Evolutionary conservation across 2,797 vertebrate genomes (phyloP), one percentile per base, ranked within the genome.

Genomic region (Syncerus caffer): DNA sequence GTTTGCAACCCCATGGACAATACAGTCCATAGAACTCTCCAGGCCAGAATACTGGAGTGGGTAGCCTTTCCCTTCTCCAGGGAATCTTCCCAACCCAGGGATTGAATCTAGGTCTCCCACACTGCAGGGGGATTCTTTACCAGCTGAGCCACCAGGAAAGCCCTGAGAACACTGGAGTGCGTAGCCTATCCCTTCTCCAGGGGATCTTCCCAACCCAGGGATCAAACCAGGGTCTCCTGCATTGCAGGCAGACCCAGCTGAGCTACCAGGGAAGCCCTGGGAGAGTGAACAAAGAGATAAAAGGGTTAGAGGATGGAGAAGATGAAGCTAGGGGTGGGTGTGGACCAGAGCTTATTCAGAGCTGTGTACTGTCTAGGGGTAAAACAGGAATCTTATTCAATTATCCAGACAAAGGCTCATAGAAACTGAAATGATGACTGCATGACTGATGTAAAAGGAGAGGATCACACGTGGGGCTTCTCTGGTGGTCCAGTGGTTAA

Each of bases 151-250:
- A 67, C 64, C n/a, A 34, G 17, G 64, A 2, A 21, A 67, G 64
- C n/a, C n/a, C 9, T 0, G 1, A 34, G 17, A 67, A 67, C 34
- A 67, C 64, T 34, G 9, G 1, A 5, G 16, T 21, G n/a, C 17
- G 17, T 67, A 67, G 64, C n/a, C n/a, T 34, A 3, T 67, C n/a
- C 16, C n/a, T 67, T 67, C n/a, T 67, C 64, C n/a, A 19, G 64
- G 17, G 17, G 64, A 67, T 34, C 17, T 34, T 34, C 16, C 31
- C 9, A 9, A 34, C 4, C 0, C n/a, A 34, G 16, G n/a, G 10
- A 34, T 34, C 1, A 4, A 67, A 64, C 7, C 15, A 17, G 62
- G 62, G 62, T 67, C 62, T 34, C 8, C 8, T 34, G 62, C 62
- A 19, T 1, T 34, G n/a, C 31, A 67, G n/a, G 16, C 2, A 9